Base-by-base conservation (phyloP, 2,797 vertebrate genomes). In the Alcedo quadribrachys region DNA sequence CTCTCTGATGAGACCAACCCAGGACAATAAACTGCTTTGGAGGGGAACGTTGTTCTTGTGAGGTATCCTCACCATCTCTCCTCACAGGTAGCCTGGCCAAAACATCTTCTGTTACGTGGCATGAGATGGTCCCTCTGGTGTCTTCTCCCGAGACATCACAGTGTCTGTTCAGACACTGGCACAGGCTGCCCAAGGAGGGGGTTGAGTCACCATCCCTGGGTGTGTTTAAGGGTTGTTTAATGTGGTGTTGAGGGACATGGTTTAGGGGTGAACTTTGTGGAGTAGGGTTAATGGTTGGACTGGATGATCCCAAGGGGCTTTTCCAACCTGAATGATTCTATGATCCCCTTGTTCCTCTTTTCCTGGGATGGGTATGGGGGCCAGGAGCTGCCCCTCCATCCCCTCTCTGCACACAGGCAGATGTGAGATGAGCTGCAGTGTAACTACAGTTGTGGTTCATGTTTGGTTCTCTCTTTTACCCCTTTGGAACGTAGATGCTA, bases 401-500 rank as follows among this genome's bases (percentile, higher is more conserved):
- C 51, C 28, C 35, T 33, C 48, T 50, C 53, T 19, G 9, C 51
- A 33, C 51, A 8, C 27, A 2, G 3, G 40, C 66, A 90, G 75
- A 68, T 58, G 75, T 22, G 81, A 58, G 71, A n/a, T 9, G 3
- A 22, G 62, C 75, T 33, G 55, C 68, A 1, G 53, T 6, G 62
- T 27, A 51, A 20, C 85, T 57, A 24, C 40, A 2, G 15, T 51
- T 69, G 81, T 48, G 70, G 4, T 77, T 89, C 45, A 5, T 37
- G 42, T 92, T 68, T 66, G 25, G 66, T 89, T 92, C 85, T 95
- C 55, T 74, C 69, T 57, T 37, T 88, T 93, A 83, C 88, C 85
- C 73, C 88, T 94, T 85, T 91, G 89, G 89, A 96, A 77, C 89
- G n/a, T 11, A 19, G 30, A 28, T 84, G 97, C 97, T 97, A 97